Conservation (phyloP, 1,140 invertebrate species). For the Saccostrea cuccullata region DNA sequence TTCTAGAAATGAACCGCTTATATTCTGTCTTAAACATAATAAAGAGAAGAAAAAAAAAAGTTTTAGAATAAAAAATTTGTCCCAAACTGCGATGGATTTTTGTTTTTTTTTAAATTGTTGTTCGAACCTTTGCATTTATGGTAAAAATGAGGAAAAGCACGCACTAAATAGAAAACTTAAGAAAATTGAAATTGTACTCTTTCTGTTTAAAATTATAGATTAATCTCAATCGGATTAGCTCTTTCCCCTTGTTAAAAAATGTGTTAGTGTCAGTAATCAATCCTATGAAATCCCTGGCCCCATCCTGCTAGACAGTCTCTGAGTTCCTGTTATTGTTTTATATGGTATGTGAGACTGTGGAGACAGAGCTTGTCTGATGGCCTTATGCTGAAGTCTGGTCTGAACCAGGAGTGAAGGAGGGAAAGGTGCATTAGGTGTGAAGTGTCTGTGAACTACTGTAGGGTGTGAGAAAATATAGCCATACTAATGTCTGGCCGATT, state of each 20-base stretch:
- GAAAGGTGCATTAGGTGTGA: constrained; percentile 12
- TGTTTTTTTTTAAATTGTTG: too few species aligned
- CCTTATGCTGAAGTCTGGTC: neutral
- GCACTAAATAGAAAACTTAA: too few species aligned
- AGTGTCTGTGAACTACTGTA: neutral
- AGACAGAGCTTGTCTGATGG: neutral
- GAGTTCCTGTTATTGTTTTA: neutral
- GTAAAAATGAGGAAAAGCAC: too few species aligned
- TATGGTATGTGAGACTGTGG: neutral
- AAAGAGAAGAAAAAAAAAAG: too few species aligned
- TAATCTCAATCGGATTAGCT: neutral
- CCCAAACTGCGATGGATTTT: too few species aligned
- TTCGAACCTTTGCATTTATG: too few species aligned
- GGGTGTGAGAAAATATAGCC: neutral
- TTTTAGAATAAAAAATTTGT: too few species aligned
- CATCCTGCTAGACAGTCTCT: neutral
- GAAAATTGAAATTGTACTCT: too few species aligned
- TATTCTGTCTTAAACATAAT: too few species aligned
- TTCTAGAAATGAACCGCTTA: too few species aligned
- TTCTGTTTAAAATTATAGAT: neutral
- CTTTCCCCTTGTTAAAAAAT: neutral
- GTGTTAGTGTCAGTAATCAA: neutral
- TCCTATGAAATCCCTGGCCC: neutral
- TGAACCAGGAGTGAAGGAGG: neutral
- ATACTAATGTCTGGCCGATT: neutral